Percentiles rank a stretch among this genome's conserved stretches.
phyloP scores from a whole-genome alignment of 2,797 vertebrate genomes.

The Notoglanidium macrostoma region DNA sequence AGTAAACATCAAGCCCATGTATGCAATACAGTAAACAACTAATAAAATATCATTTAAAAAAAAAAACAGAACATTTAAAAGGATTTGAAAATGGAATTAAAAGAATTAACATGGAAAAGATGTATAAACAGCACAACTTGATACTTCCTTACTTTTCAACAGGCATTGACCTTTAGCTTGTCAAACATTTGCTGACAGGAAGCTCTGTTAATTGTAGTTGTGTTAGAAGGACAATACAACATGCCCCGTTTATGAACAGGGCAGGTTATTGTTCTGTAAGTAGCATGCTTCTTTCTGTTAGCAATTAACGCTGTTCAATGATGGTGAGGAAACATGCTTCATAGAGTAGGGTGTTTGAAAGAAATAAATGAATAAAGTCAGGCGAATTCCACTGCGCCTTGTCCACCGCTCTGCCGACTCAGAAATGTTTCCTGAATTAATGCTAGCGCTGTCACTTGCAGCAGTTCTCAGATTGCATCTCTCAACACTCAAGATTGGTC shows the following conservation, averaged over 20 bases:
- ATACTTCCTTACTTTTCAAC: background rate
- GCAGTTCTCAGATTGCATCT: constrained; percentile 8
- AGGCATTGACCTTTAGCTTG: background rate
- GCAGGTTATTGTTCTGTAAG: background rate
- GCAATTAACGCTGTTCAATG: background rate
- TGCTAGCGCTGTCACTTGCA: background rate
- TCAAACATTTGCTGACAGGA: background rate
- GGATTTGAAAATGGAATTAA: background rate
- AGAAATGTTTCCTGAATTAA: constrained; percentile 7
- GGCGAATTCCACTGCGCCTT: too few relatives aligned
- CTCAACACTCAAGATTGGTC: background rate
- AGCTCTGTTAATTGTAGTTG: background rate
- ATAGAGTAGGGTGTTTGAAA: background rate
- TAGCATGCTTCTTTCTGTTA: background rate
- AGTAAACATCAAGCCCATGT: background rate
- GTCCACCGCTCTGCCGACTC: background rate
- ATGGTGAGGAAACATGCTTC: background rate
- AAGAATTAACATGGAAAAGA: background rate
- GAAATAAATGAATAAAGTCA: background rate
- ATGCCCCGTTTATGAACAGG: background rate
- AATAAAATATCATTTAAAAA: background rate
- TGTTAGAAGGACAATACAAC: background rate
- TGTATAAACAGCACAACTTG: background rate
- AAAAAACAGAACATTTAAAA: background rate
- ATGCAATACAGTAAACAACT: background rate